Evolutionary conservation across 2,888 invertebrate species (phyloP), one percentile per base, ranked within the genome.

Genomic region (Synergus laeviventris): DNA sequence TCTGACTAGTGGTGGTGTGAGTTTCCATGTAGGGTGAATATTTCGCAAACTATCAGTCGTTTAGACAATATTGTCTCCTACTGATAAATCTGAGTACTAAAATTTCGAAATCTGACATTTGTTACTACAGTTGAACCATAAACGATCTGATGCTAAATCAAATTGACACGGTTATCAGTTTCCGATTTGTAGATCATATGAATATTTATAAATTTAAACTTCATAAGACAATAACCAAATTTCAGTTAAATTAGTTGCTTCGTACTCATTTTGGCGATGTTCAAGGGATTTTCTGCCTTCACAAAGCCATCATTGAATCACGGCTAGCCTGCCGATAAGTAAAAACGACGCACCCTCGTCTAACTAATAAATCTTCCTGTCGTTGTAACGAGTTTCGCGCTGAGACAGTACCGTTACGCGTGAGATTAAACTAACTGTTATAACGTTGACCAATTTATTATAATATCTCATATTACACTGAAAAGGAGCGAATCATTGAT

Each of bases 1-100:
- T 89, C 88, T 87, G 86, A 86, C 86, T 84, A 38, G 36, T 59
- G 14, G 24, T 24, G 3, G 59, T 59, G 24, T 59, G 59, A 24
- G 59, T 59, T 59, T 11, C 59, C 24, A 56, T 21, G 5, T 12
- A 12, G 21, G 12, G 12, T 56, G 21, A 11, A 56, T 24, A 59
- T 4, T 24, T 14, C 59, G 14, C 1, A 59, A 59, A 59, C 59
- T 59, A 59, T 59, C 1, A 12, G 56, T 56, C 21, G 56, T 21
- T 56, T 21, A 56, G 21, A 12, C 21, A 14, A 14, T 18, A 54
- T n/a, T 24, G 11, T 24, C 11, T 14, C 14, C 14, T 12, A 14
- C 21, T 14, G 24, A 59, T 59, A 12, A 59, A 59, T 24, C 59
- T 59, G 21, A 14, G 59, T 59, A 24, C 59, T 59, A 24, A 24